Evolutionary conservation across 2,113 vertebrate species (phyloP), one percentile per base, ranked within the genome.

Genomic region (Caretta caretta): DNA sequence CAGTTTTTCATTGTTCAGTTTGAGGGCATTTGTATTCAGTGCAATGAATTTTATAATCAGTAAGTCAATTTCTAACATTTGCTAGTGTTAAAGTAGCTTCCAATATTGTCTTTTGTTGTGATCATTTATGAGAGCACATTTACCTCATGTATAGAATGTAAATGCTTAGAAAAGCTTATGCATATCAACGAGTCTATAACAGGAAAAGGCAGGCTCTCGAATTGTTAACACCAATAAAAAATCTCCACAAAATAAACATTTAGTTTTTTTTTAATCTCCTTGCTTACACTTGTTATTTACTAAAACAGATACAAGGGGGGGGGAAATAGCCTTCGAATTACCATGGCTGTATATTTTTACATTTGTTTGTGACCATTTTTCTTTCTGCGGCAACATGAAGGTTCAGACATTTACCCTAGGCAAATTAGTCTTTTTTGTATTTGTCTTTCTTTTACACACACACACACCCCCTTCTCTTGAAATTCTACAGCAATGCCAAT

Each of bases 381-480:
- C 31, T 90, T 65, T 53, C 2, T 6, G 72, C 69, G 83, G 86
- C 46, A 2, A 56, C 25, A 65, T 56, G 29, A 50, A 69, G 5
- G 46, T 79, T 92, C n/a, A 84, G 76, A 35, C 54, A 75, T 16
- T 88, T 88, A 57, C 6, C n/a, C 81, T 31, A 79, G 13, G 84
- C 54, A 93, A 92, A 79, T 85, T 57, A 84, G 42, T 7, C 1
- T 9, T 5, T 9, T 24, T 57, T 20, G 11, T 84, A 72, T 46
- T 90, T 88, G 62, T 38, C 5, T 92, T 89, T 80, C 46, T 96
- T 82, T 17, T 80, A 65, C 38, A 80, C 8, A n/a, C 35, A 35
- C 5, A 12, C 8, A 17, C 10, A 35, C 42, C 88, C 51, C n/a
- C 62, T 84, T 49, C 53, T 91, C 27, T 93, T 83, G 72, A 53